phyloP scores from a whole-genome alignment of 2,888 invertebrate genomes.

The Rambutsinella grinnellia region DNA sequence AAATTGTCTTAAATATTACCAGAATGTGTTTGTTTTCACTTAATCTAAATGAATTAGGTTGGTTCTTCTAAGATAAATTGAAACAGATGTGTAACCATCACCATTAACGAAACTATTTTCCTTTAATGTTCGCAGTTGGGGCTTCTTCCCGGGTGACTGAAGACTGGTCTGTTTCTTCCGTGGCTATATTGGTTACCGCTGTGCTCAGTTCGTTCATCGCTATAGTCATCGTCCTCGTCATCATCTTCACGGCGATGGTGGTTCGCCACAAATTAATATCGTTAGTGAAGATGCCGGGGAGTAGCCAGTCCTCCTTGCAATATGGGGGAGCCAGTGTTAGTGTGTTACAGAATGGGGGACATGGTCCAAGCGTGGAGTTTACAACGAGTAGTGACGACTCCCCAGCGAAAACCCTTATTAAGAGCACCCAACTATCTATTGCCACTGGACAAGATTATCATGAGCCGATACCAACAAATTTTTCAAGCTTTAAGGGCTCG shows the following conservation, averaged over 20 bases:
- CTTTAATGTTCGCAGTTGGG: slow-evolving; percentile 21
- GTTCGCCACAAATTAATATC: slow-evolving; percentile 58
- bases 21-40: too few species aligned
- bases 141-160: slow-evolving; percentile 46
- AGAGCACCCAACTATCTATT: slow-evolving; percentile 41
- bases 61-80: slow-evolving; percentile 13
- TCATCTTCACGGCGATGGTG: slow-evolving; percentile 62
- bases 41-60: too few species aligned
- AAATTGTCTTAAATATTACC: too few species aligned
- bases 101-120: background rate
- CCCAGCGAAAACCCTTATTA: slow-evolving; percentile 42
- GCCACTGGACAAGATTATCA: slow-evolving; percentile 26
- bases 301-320: slow-evolving; percentile 37
- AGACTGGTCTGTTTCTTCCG: slow-evolving; percentile 54
- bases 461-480: slow-evolving; percentile 27
- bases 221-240: slow-evolving; percentile 63
- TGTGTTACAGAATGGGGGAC: slow-evolving; percentile 39
- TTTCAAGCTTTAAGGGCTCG: slow-evolving; percentile 47
- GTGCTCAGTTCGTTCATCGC: slow-evolving; percentile 65
- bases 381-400: slow-evolving; percentile 43
- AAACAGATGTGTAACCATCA: slow-evolving; percentile 22
- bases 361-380: slow-evolving; percentile 39
- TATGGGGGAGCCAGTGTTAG: slow-evolving; percentile 45
- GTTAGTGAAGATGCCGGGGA: slow-evolving; percentile 50
- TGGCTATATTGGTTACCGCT: slow-evolving; percentile 64